These are phyloP conservation scores for Urophycis tenuis DNA, from an alignment of 2,797 vertebrate species.

Conservation along the genomic window DNA sequence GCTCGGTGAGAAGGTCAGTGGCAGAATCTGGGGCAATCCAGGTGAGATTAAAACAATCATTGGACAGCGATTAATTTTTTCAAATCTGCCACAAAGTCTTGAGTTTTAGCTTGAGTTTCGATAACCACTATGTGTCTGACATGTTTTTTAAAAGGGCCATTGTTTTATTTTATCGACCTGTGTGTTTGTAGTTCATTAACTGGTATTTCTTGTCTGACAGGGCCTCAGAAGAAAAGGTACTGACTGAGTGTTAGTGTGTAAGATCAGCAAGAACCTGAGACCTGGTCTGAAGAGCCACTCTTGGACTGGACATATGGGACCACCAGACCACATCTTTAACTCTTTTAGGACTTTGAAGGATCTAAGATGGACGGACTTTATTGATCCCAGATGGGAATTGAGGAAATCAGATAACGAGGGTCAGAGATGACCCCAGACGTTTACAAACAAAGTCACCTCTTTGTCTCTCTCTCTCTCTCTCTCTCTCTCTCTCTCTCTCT, in stretches of 20 bases:
- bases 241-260: constrained; percentile 18
- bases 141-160: no score
- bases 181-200: neutral
- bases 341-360: constrained; percentile 6
- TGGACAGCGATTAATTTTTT: neutral
- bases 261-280: constrained; percentile 10
- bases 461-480: neutral
- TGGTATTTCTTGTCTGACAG: constrained; percentile 29
- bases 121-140: neutral
- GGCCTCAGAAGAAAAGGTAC: constrained; percentile 42
- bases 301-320: neutral
- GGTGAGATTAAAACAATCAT: constrained; percentile 20
- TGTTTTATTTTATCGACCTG: neutral
- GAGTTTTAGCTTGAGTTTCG: neutral
- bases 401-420: neutral
- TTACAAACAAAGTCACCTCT: neutral
- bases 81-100: neutral
- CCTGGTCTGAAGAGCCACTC: constrained; percentile 16
- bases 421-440: neutral
- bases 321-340: neutral
- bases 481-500: no score
- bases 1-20: constrained; percentile 53
- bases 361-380: neutral
- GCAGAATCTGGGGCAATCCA: constrained; percentile 36
- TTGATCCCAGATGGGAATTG: neutral